Percentiles rank a stretch among this genome's conserved stretches.
These are phyloP conservation scores for Poeciliopsis presidionis DNA, from an alignment of 2,797 vertebrate genomes.

Conservation along the genomic window DNA sequence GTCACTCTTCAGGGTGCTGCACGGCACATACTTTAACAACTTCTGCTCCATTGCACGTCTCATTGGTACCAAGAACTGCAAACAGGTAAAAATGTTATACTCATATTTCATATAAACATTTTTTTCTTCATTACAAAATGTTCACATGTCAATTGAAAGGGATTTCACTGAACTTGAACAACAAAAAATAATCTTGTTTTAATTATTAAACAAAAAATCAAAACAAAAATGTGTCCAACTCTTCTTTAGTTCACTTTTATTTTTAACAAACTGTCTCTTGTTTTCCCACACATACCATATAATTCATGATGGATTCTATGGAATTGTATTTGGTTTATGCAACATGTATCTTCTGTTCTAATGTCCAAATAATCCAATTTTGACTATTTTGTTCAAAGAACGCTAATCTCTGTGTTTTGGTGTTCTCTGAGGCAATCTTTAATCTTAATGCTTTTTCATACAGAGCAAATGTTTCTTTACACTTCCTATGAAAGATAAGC, in stretches of 20 bases:
- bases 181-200: background rate
- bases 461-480: background rate
- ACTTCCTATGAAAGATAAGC: background rate
- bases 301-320: background rate
- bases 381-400: background rate
- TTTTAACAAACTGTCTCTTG: background rate
- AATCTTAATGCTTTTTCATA: background rate
- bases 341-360: background rate
- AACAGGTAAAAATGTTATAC: slow-evolving; percentile 82
- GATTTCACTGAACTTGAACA: background rate
- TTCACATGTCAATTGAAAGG: background rate
- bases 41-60: slow-evolving; percentile 97
- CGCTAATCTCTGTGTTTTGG: background rate
- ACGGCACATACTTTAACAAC: slow-evolving; percentile 98
- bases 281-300: background rate
- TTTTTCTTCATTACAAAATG: background rate
- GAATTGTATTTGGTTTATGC: background rate
- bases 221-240: background rate
- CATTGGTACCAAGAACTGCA: slow-evolving; percentile 95
- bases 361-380: background rate
- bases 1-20: slow-evolving; percentile 95
- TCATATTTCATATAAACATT: too few species aligned
- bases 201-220: background rate
- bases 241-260: background rate
- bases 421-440: background rate